Base-by-base conservation (phyloP, 2,797 vertebrate genomes). In the Oreonectes daqikongensis region DNA sequence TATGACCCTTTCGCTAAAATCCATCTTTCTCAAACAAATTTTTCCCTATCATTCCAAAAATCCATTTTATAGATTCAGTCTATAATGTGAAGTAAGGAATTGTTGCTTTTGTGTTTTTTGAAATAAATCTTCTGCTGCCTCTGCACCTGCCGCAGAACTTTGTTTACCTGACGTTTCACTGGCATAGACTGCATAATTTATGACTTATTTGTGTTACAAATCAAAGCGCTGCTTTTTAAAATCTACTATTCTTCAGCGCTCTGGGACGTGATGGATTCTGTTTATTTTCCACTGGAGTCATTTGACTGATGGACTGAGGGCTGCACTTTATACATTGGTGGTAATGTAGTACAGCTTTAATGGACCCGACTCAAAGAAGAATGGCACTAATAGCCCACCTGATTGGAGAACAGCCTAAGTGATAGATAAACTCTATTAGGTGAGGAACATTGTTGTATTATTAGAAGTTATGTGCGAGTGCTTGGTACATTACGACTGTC, bases 181-280 rank as follows among this genome's bases (percentile, higher is more conserved):
- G 64, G 24, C 65, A 48, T 32, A 38, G 53, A 84, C 65, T 48
- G 67, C 82, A 85, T 86, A 85, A 86, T 89, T 84, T 79, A 89
- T 85, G 85, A 80, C 78, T 77, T 67, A 80, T 77, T 26, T 69
- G 85, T 79, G 81, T 77, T 82, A 79, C 83, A 78, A 81, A 85
- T 87, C 82, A 85, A 80, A 79, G 78, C 55, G 79, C 79, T 76
- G 75, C 80, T 81, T 64, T 84, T 88, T 86, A 84, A 82, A 55
- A 87, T 61, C 84, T 83, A 76, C 83, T 79, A 81, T 89, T 84
- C 82, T 83, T 63, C 24, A 59, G 8, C 67, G 75, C 69, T 32
- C 10, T 71, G 68, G 44, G 69, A 67, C 78, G 67, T 90, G 90
- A 92, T 89, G 86, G 87, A 92, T 91, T 79, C 81, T 88, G 87